Percentiles rank a stretch among this genome's conserved stretches.
These are phyloP conservation scores for Parnassius orleans DNA, from an alignment of 2,888 invertebrate species.

Conservation along the genomic window DNA sequence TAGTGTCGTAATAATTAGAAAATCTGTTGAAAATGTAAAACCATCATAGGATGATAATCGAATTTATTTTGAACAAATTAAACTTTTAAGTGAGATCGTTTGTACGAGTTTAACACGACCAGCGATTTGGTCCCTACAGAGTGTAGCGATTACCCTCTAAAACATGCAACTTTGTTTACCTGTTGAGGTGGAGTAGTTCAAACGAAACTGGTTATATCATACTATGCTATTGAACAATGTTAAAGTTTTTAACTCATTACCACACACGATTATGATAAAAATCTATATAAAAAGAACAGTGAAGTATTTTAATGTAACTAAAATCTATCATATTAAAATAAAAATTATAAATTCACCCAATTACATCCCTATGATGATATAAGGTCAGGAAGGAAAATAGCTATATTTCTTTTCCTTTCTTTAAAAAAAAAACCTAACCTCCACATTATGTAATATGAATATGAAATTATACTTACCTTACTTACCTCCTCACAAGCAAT, in stretches of 20 bases:
- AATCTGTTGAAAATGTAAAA: constrained; percentile 4
- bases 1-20: neutral
- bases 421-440: too few relatives aligned
- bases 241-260: constrained; percentile 61
- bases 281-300: too few relatives aligned
- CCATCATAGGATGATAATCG: constrained; percentile 66
- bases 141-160: constrained; percentile 8
- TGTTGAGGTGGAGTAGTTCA: constrained; percentile 38
- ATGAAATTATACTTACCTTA: too few relatives aligned
- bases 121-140: constrained; percentile 38
- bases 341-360: too few relatives aligned
- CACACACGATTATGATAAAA: neutral
- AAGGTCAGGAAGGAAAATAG: too few relatives aligned
- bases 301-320: too few relatives aligned
- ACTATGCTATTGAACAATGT: constrained; percentile 46
- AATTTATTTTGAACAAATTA: constrained; percentile 72
- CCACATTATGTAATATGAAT: too few relatives aligned
- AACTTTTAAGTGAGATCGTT: constrained; percentile 73
- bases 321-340: too few relatives aligned
- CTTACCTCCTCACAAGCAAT: too few relatives aligned
- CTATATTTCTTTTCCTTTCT: too few relatives aligned
- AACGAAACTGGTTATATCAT: constrained; percentile 44
- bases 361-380: too few relatives aligned
- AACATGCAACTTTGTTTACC: constrained; percentile 32
- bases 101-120: constrained; percentile 60